Conservation (phyloP, 2,888 invertebrate genomes). For the Hemithea aestivaria region DNA sequence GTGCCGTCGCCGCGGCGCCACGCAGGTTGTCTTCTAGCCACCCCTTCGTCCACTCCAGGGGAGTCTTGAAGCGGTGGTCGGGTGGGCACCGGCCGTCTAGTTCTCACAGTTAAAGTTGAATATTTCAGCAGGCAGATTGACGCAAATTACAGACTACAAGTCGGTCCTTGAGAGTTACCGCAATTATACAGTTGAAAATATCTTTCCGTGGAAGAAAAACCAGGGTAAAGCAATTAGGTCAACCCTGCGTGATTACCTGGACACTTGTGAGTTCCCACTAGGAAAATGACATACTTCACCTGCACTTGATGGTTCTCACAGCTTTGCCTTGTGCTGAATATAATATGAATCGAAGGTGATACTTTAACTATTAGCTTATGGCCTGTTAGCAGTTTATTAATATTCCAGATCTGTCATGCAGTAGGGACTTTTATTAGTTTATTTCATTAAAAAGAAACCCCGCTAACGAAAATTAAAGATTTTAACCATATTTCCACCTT, state of each 20-base stretch:
- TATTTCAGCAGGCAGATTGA: constrained; percentile 59
- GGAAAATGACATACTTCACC: constrained; percentile 29
- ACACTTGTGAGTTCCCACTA: constrained; percentile 52
- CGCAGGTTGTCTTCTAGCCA: constrained; percentile 19
- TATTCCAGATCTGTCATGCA: too few relatives aligned
- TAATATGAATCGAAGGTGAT: background rate
- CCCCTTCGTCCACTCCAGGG: constrained; percentile 24
- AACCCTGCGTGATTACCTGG: constrained; percentile 48
- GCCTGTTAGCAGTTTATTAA: too few relatives aligned
- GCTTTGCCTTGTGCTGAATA: constrained; percentile 9
- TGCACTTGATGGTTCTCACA: constrained; percentile 32
- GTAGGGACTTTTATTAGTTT: too few relatives aligned
- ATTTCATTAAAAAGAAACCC: too few relatives aligned
- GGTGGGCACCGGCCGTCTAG: constrained; percentile 41
- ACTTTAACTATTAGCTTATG: background rate
- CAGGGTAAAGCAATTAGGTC: constrained; percentile 52
- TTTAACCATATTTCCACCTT: too few relatives aligned
- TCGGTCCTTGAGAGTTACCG: constrained; percentile 32
- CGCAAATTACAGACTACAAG: constrained; percentile 65
- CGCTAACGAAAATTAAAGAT: too few relatives aligned
- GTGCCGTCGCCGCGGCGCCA: constrained; percentile 19
- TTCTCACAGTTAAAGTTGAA: constrained; percentile 61
- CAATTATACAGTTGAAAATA: constrained; percentile 56
- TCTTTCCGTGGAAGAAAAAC: constrained; percentile 42
- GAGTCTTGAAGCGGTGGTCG: constrained; percentile 26